phyloP scores from a whole-genome alignment of 2,797 vertebrate species.

The Pseudotriccus pelzelni region DNA sequence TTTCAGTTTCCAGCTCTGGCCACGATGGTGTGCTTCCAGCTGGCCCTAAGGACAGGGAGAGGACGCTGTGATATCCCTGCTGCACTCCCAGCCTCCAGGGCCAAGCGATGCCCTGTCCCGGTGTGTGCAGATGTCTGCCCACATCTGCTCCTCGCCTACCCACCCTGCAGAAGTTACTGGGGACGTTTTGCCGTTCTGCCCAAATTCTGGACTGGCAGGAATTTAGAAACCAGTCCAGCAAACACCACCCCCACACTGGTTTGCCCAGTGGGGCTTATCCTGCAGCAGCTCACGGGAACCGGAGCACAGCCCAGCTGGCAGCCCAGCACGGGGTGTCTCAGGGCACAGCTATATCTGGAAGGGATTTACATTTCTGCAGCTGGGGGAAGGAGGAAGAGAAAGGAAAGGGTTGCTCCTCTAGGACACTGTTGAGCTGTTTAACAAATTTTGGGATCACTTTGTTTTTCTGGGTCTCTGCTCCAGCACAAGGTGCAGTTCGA shows the following conservation, averaged over 20 bases:
- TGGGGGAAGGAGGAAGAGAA: background rate
- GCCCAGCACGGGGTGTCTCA: accelerated
- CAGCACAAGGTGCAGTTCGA: accelerated
- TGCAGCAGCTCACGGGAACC: background rate
- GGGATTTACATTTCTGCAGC: background rate
- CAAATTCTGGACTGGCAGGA: background rate
- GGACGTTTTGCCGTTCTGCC: background rate
- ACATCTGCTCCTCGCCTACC: background rate
- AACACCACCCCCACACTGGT: background rate
- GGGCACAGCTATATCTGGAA: background rate
- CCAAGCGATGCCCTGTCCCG: background rate
- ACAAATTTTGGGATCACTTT: background rate
- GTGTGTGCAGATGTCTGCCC: background rate
- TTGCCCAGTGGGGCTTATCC: background rate
- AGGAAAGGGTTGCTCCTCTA: background rate
- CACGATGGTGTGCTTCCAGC: background rate
- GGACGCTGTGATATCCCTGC: background rate
- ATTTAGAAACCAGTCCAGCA: background rate
- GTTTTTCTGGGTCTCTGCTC: background rate
- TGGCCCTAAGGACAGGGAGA: background rate
- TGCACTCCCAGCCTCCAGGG: background rate
- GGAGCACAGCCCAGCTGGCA: background rate
- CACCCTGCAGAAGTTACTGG: background rate
- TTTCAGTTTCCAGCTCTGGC: background rate
- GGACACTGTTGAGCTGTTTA: background rate